phyloP scores from a whole-genome alignment of 2,113 vertebrate species.

The Genyomyrus donnyi region DNA sequence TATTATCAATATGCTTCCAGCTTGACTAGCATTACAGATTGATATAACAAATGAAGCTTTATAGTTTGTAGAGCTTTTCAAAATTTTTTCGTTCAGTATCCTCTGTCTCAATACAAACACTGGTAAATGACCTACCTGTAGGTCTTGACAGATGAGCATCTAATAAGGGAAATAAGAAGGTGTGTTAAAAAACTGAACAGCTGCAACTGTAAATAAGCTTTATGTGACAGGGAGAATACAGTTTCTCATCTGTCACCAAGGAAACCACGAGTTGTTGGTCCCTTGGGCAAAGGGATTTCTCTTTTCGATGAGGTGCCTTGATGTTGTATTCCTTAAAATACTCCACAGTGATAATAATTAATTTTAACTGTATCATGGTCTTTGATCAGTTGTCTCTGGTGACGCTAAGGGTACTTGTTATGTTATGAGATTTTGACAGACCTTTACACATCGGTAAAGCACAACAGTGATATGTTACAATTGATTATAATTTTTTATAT shows the following conservation, averaged over 20 bases:
- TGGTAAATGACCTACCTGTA: slow-evolving; percentile 35
- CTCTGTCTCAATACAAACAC: not conserved
- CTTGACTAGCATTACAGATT: slow-evolving; percentile 4
- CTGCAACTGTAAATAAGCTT: slow-evolving; percentile 66
- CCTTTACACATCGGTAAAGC: not conserved
- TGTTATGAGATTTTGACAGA: not conserved
- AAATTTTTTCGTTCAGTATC: not conserved
- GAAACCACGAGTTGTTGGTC: slow-evolving; percentile 59
- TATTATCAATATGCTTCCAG: slow-evolving; percentile 1
- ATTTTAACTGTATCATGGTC: slow-evolving; percentile 31
- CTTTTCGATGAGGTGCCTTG: slow-evolving; percentile 35
- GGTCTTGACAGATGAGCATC: slow-evolving; percentile 32
- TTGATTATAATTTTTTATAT: not conserved
- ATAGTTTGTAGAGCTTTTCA: not conserved
- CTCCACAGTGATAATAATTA: slow-evolving; percentile 33
- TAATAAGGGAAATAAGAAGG: slow-evolving; percentile 53
- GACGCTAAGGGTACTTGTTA: not conserved
- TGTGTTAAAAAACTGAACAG: slow-evolving; percentile 62
- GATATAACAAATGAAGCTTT: not conserved
- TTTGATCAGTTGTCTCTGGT: not conserved
- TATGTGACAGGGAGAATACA: slow-evolving; percentile 58
- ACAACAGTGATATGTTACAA: not conserved
- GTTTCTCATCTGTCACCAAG: slow-evolving; percentile 55
- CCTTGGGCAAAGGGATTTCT: slow-evolving; percentile 46
- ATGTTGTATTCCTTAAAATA: slow-evolving; percentile 9